Base-by-base conservation (phyloP, 1,140 invertebrate genomes). In the Drosophila grimshawi region DNA sequence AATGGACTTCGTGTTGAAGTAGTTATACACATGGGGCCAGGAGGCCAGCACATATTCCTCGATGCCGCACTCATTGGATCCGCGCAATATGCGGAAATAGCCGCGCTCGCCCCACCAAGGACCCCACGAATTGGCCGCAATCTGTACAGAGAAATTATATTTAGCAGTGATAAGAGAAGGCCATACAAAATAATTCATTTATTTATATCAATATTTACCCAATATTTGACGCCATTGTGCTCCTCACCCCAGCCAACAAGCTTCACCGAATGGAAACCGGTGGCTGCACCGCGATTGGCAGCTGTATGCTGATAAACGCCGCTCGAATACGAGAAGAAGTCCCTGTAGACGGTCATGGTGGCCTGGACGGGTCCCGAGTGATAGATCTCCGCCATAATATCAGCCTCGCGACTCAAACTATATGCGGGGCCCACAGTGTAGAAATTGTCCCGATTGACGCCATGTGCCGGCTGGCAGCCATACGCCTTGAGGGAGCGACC, bases 311-410 rank as follows among this genome's bases (percentile, higher is more conserved):
- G 94, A 93, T 98, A 99, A 39, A 99, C 93, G 4, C 98, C 98
- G 19, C 94, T 93, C 59, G 94, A 94, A 92, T 99, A 99, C 60
- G 96, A 94, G 93, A 98, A 99, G 93, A 99, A 98, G 90, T 99
- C 98, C 70, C 96, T 96, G 81, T 97, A 95, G 1, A 99, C 97
- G 59, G 94, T 94, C 95, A 98, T 97, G 3, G 96, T 97, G 19
- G 98, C 98, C 95, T 98, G 98, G 0, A 98, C 97, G n/a, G 98
- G 98, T 65, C 98, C 98, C 49, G 97, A 98, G 27, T 95, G 95
- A 90, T 96, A 94, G 51, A 99, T 98, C 91, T 99, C 98, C 72
- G 96, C 95, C 97, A 97, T 98, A 67, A 99, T 98, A 88, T 98
- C 97, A 7, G 95, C 94, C 83, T 96, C 95, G 51, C 95, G 95